Conservation (phyloP, 2,888 invertebrate species). For the Leptopilina drosophilae region DNA sequence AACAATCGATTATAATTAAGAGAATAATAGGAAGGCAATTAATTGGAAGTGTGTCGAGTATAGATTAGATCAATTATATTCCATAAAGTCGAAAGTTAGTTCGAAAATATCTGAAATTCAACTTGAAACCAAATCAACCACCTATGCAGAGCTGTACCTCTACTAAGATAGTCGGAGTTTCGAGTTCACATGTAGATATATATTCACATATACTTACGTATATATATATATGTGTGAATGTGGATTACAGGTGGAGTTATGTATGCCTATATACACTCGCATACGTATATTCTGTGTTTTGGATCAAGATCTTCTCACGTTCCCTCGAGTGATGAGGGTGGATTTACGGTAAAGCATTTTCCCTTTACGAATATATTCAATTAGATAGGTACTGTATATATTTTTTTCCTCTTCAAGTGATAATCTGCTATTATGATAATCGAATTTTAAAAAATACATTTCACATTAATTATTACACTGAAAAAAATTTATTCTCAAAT, state of each 20-base stretch:
- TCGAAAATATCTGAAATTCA: background rate
- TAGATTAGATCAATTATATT: constrained; percentile 1
- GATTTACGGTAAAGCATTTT: no score
- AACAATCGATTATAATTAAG: background rate
- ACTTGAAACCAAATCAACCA: constrained; percentile 3
- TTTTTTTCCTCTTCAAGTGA: no score
- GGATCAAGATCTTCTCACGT: no score
- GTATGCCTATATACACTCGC: no score
- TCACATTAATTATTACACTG: no score
- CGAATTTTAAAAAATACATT: no score
- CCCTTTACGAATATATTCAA: background rate
- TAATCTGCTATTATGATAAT: no score
- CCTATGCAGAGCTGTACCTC: background rate
- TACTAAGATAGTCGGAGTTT: background rate
- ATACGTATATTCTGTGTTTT: no score
- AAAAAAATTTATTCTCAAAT: no score
- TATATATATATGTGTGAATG: background rate
- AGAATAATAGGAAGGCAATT: background rate
- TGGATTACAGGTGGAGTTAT: background rate
- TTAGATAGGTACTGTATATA: no score
- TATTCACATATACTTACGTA: background rate
- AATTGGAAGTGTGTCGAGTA: background rate
- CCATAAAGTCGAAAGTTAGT: background rate
- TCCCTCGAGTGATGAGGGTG: no score
- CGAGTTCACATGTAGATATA: background rate